Percentiles rank a stretch among this genome's conserved stretches.
These are phyloP conservation scores for cattle (Bos taurus) DNA, from an alignment of 2,113 vertebrate species.

Conservation along the genomic window ARS-UCD2.0 NC_037335.1:32476501-32477000, in stretches of 20 bases:
- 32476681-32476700: not conserved
- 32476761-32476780: not conserved
- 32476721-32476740: not conserved
- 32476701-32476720: not conserved
- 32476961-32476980: not conserved
- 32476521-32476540: not conserved
- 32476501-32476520: not conserved
- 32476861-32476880: not conserved
- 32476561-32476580: not conserved
- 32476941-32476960: not conserved
- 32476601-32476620: not conserved
- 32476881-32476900: not conserved
- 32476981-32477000: not conserved
- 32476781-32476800: not conserved
- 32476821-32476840: not conserved
- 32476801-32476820: not conserved
- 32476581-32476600: not conserved
- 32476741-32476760: not conserved
- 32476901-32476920: not conserved
- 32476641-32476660: not conserved
- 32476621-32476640: not conserved
- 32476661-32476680: not conserved
- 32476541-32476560: not conserved
- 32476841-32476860: not conserved
- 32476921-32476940: not conserved